A percentile compares a stretch with the other conserved stretches of the same genome.
Conservation (phyloP, 1,140 invertebrate species). For the Halictus rubicundus region DNA sequence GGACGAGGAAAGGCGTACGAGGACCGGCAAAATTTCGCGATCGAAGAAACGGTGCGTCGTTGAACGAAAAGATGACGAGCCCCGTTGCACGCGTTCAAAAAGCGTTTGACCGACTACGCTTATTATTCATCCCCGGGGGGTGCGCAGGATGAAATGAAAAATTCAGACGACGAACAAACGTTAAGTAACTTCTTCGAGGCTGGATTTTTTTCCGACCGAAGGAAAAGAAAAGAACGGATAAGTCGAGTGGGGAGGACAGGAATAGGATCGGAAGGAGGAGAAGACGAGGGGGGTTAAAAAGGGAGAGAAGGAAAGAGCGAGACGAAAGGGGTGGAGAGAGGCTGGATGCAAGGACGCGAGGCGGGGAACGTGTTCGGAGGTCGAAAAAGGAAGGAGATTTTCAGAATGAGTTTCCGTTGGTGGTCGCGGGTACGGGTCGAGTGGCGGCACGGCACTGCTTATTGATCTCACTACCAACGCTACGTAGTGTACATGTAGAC, state of each 20-base stretch:
- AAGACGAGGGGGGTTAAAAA: too few species aligned
- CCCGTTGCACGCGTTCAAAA: not conserved
- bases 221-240: not conserved
- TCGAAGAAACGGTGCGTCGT: not conserved
- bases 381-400: conserved; percentile 22
- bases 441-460: conserved; percentile 72
- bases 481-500: conserved; percentile 70
- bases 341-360: too few species aligned
- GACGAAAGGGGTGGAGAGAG: too few species aligned
- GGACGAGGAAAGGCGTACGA: not conserved
- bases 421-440: conserved; percentile 58
- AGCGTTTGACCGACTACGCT: not conserved
- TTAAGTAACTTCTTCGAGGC: not conserved
- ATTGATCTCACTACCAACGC: conserved; percentile 74
- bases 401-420: conserved; percentile 45
- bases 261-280: too few species aligned
- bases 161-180: conserved; percentile 25
- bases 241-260: not conserved
- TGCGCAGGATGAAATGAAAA: not conserved
- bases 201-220: not conserved
- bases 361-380: not conserved
- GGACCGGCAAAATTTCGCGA: not conserved
- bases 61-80: not conserved
- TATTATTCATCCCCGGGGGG: too few species aligned
- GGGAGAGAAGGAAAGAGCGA: too few species aligned